phyloP scores from a whole-genome alignment of 2,113 vertebrate species.

The Otus sunia region DNA sequence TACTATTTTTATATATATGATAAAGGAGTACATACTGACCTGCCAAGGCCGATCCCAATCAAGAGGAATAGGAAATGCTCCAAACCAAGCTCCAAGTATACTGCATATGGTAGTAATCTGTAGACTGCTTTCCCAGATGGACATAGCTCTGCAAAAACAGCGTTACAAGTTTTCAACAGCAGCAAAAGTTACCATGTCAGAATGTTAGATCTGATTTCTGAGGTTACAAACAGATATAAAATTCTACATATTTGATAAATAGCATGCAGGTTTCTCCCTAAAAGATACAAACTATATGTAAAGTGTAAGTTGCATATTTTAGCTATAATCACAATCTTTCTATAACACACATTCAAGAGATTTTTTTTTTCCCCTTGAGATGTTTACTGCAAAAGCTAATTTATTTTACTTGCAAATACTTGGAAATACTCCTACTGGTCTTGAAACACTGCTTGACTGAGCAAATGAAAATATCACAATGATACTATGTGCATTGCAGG shows the following conservation, averaged over 20 bases:
- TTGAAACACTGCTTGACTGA: neutral
- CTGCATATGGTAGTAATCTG: constrained; percentile 89
- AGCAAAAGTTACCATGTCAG: neutral
- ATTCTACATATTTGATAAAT: neutral
- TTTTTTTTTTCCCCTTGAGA: neutral
- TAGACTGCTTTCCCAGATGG: constrained; percentile 92
- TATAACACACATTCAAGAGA: neutral
- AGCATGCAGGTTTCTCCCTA: neutral
- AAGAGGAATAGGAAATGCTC: constrained; percentile 93
- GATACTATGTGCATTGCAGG: neutral
- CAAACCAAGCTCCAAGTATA: constrained; percentile 88
- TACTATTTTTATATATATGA: neutral
- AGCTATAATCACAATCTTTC: neutral
- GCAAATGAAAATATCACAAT: neutral
- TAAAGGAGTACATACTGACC: constrained; percentile 74
- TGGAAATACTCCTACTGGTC: neutral
- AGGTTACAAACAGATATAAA: neutral
- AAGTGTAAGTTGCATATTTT: neutral
- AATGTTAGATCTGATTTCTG: neutral
- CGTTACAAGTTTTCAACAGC: neutral
- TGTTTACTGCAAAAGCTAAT: neutral
- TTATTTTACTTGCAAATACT: neutral
- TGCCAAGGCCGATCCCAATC: constrained; percentile 99
- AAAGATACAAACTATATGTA: neutral
- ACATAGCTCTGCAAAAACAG: constrained; percentile 82